Conservation (phyloP, 2,113 vertebrate genomes). For the Electrona antarctica region DNA sequence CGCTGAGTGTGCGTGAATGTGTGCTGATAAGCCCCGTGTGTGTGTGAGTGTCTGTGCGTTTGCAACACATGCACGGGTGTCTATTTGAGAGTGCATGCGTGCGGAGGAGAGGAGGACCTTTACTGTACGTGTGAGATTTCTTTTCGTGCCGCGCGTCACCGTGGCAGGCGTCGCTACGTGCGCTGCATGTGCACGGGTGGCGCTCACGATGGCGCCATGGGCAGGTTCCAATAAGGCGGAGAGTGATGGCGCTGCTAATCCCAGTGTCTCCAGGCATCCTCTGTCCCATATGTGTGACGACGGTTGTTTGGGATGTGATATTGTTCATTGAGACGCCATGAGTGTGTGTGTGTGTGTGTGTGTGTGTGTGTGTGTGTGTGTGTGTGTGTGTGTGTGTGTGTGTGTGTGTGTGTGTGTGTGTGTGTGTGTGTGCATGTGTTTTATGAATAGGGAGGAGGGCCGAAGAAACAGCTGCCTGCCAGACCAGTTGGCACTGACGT, state of each 20-base stretch:
- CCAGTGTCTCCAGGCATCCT: constrained; percentile 75
- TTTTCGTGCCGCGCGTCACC: too few species aligned
- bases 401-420: background rate
- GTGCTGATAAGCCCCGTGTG: background rate
- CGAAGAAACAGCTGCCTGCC: constrained; percentile 82
- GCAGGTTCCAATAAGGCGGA: constrained; percentile 85
- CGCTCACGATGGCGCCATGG: constrained; percentile 58
- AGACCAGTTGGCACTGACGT: constrained; percentile 81
- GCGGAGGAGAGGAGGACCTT: constrained; percentile 46
- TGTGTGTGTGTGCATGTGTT: constrained; percentile 40
- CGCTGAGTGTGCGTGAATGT: too few species aligned
- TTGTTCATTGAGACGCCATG: constrained; percentile 83
- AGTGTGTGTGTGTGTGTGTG: constrained; percentile 73
- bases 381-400: constrained; percentile 43
- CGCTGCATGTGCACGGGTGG: constrained; percentile 30
- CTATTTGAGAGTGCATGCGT: constrained; percentile 18
- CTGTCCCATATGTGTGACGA: constrained; percentile 89
- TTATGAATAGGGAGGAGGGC: constrained; percentile 78
- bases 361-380: constrained; percentile 15
- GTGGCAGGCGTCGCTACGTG: too few species aligned
- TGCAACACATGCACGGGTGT: too few species aligned
- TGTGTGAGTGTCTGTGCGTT: constrained; percentile 21
- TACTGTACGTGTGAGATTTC: background rate
- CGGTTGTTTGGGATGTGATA: constrained; percentile 93
- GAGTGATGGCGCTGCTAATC: constrained; percentile 88